Evolutionary conservation across 2,888 invertebrate species (phyloP), one percentile per base, ranked within the genome.

Genomic region (Calliopum simillimum): DNA sequence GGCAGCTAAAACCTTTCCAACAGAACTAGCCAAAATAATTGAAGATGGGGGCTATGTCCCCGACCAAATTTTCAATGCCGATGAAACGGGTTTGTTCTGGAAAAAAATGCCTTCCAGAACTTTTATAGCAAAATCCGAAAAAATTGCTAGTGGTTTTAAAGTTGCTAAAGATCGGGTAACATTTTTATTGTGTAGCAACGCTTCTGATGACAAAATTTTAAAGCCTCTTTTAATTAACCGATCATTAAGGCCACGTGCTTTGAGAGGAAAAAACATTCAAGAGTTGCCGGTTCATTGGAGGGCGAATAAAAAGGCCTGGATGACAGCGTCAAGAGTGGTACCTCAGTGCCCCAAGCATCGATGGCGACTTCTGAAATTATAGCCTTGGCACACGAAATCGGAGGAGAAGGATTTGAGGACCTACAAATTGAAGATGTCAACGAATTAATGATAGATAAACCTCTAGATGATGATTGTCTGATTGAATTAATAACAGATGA

Each of bases 171-270:
- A 81, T 66, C 70, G 79, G 14, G 68, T 80, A 6, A 79, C 77
- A 6, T 71, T 81, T 5, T 74, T 80, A 4, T 71, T 81, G 19
- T 76, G 79, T 69, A 78, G 75, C 41, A 84, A 83, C 76, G 79
- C 80, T 3, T 74, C 73, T 47, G 81, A 81, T 33, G 78, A 78
- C 70, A 76, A 71, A 49, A 79, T 80, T 66, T 55, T 78, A 58
- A 82, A 83, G 73, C 82, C 83, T 23, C 69, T 83, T 25, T 71
- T 82, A 21, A 73, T 82, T 21, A 79, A 84, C 72, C 72, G 71
- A 46, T 76, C 78, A 6, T 75, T 76, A 70, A 81, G 79, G 73
- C 82, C 80, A 68, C 75, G 77, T 58, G 75, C 78, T 64, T 65
- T 80, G 21, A 81, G 74, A 58, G 69, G 71, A 55, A 71, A 73